phyloP scores from a whole-genome alignment of 2,113 vertebrate genomes.

The Labeo rohita region DNA sequence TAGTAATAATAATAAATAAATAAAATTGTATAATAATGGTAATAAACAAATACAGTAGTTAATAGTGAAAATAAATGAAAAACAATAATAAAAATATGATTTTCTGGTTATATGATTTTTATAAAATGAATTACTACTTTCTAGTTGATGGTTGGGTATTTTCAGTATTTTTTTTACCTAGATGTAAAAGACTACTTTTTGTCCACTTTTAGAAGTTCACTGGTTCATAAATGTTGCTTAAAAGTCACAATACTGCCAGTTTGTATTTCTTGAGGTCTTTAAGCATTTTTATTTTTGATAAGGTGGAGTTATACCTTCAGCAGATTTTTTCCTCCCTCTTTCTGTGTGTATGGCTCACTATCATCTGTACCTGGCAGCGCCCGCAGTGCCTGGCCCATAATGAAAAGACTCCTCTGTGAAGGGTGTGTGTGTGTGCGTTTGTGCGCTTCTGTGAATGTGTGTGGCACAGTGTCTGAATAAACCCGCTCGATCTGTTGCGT shows the following conservation, averaged over 20 bases:
- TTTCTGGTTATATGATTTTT: too few relatives aligned
- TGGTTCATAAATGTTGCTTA: not conserved
- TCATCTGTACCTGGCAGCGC: constrained; percentile 61
- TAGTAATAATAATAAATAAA: too few relatives aligned
- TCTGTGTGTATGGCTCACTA: constrained; percentile 25
- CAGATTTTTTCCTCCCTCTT: not conserved
- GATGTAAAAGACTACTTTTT: too few relatives aligned
- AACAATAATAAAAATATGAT: too few relatives aligned
- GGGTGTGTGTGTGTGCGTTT: constrained; percentile 29
- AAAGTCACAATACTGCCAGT: not conserved
- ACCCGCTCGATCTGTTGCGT: constrained; percentile 21
- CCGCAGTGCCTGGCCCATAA: constrained; percentile 43
- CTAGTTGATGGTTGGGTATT: too few relatives aligned
- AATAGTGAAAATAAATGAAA: too few relatives aligned
- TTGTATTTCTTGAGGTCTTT: not conserved
- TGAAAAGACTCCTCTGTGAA: constrained; percentile 57
- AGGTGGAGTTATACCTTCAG: not conserved
- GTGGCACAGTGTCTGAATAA: constrained; percentile 35
- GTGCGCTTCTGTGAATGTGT: constrained; percentile 10
- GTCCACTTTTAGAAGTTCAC: not conserved
- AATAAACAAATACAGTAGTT: too few relatives aligned
- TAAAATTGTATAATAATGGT: too few relatives aligned
- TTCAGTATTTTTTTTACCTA: too few relatives aligned
- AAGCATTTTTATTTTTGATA: not conserved
- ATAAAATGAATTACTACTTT: too few relatives aligned